A percentile compares a stretch with the other conserved stretches of the same genome.
Conservation (phyloP, 92 coral and sea anemone genomes). For the Epizoanthus fatuus region DNA sequence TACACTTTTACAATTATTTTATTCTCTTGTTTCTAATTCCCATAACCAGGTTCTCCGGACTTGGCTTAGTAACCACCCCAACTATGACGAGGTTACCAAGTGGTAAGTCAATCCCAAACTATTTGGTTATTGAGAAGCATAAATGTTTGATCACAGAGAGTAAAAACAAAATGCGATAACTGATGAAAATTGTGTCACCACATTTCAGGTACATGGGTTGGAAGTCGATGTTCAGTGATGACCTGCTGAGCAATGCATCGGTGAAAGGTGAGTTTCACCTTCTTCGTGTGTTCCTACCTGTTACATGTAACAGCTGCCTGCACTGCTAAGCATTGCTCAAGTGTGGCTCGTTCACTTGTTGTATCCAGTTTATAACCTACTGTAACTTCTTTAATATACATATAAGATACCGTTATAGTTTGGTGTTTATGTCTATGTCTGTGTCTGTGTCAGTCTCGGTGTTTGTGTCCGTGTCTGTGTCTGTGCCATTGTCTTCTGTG, state of each 20-base stretch:
- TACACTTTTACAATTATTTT: background rate
- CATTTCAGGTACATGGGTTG: conserved; percentile 94
- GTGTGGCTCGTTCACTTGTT: background rate
- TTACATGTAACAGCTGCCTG: no score
- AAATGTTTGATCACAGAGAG: background rate
- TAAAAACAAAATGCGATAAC: background rate
- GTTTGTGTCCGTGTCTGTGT: background rate
- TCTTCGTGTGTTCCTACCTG: no score
- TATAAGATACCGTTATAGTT: no score
- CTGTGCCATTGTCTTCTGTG: no score
- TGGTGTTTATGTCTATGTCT: background rate
- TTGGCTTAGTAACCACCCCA: conserved; percentile 95
- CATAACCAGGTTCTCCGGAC: conserved; percentile 85
- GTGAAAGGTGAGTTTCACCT: conserved; percentile 78
- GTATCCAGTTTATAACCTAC: no score
- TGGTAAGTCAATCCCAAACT: conserved; percentile 72
- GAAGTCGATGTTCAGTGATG: conserved; percentile 98
- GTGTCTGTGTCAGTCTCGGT: background rate
- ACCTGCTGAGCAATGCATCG: conserved; percentile 82
- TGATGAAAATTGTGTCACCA: background rate
- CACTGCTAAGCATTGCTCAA: background rate
- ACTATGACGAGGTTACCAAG: conserved; percentile 97
- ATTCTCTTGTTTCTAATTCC: background rate
- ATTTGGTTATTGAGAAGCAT: background rate
- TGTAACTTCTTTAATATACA: no score